phyloP scores from a whole-genome alignment of 1,140 invertebrate species.

The Pogonomyrmex californicus region DNA sequence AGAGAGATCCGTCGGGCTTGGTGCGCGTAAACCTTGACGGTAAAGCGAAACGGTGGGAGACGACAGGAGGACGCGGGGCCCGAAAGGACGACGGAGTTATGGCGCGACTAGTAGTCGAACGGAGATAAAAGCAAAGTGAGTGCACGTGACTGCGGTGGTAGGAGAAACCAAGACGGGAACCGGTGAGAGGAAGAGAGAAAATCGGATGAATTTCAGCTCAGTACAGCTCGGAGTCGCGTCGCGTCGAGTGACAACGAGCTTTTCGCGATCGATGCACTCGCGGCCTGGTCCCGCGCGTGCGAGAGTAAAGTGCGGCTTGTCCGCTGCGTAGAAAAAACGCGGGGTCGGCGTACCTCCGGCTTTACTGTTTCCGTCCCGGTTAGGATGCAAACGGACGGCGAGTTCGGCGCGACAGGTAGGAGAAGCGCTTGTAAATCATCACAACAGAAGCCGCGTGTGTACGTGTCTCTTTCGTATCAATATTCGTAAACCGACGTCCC shows the following conservation, averaged over 20 bases:
- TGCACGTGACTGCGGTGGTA: slow-evolving; percentile 21
- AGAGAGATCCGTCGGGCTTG: slow-evolving; percentile 9
- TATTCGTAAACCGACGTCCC: not conserved
- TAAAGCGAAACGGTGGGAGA: not conserved
- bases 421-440: not conserved
- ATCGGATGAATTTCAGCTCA: slow-evolving; percentile 26
- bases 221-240: slow-evolving; percentile 12
- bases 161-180: slow-evolving; percentile 21
- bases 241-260: not conserved
- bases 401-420: not conserved
- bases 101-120: not conserved
- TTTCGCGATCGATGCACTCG: not conserved
- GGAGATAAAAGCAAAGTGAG: slow-evolving; percentile 33
- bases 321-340: too few relatives aligned
- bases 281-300: not conserved
- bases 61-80: not conserved
- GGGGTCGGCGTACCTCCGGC: too few relatives aligned
- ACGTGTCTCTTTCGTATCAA: not conserved
- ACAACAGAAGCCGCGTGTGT: not conserved
- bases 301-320: not conserved
- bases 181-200: not conserved
- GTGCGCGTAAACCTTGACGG: slow-evolving; percentile 36
- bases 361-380: not conserved
- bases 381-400: not conserved
- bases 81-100: not conserved